Evolutionary conservation across 37 sponge, comb jelly and placozoan genomes (phyloP).

Genomic region (Aphrocallistes beatrix): DNA sequence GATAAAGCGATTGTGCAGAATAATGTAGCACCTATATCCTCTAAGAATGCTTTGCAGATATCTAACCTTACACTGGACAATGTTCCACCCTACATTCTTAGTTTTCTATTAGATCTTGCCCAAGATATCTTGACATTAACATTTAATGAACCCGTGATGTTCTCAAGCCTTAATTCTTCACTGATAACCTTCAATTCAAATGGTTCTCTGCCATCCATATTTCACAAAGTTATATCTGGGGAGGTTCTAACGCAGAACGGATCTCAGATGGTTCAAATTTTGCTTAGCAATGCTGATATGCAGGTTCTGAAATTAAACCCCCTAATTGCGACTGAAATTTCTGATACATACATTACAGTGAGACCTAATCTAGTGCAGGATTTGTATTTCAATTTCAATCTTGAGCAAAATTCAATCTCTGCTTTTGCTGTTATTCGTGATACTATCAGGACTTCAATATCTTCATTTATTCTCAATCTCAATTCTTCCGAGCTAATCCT

Average conservation of each 20-base stretch:
- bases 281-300: slow-evolving; percentile 40
- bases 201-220: slow-evolving; percentile 12
- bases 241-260: slow-evolving; percentile 16
- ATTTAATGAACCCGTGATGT: slow-evolving; percentile 67
- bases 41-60: slow-evolving; percentile 30
- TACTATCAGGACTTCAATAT: slow-evolving; percentile 27
- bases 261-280: slow-evolving; percentile 26
- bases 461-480: slow-evolving; percentile 44
- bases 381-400: slow-evolving; percentile 29
- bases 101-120: slow-evolving; percentile 41
- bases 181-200: slow-evolving; percentile 40
- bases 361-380: slow-evolving; percentile 31
- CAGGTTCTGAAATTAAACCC: slow-evolving; percentile 50
- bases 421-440: slow-evolving; percentile 16
- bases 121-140: slow-evolving; percentile 38
- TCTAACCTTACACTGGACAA: slow-evolving; percentile 46
- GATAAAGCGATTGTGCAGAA: slow-evolving; percentile 58
- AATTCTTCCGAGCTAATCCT: slow-evolving; percentile 50
- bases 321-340: slow-evolving; percentile 38
- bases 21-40: slow-evolving; percentile 29
- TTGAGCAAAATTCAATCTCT: background rate
- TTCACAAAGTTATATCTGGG: slow-evolving; percentile 35
- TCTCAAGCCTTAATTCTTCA: slow-evolving; percentile 36
- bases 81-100: slow-evolving; percentile 35
- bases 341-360: slow-evolving; percentile 55